These are phyloP conservation scores for Thoracochromis brauschi DNA, from an alignment of 2,113 vertebrate genomes.

Conservation along the genomic window DNA sequence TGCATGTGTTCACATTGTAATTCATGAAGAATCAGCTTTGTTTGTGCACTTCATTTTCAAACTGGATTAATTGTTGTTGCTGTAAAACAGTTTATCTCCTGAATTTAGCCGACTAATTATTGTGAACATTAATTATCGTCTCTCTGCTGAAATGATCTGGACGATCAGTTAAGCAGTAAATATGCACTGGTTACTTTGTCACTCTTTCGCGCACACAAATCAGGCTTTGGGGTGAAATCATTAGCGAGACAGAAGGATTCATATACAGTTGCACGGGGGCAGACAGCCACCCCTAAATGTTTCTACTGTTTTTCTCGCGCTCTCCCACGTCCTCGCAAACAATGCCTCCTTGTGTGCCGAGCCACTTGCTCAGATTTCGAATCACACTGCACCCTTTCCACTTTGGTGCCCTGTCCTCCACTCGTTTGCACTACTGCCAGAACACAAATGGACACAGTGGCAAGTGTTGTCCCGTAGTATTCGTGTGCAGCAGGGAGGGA, in stretches of 20 bases:
- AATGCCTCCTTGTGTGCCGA: slow-evolving; percentile 25
- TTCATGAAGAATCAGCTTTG: neutral
- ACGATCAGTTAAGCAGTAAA: slow-evolving; percentile 4
- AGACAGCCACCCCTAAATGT: slow-evolving; percentile 4
- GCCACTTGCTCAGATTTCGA: slow-evolving; percentile 6
- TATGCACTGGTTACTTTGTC: neutral
- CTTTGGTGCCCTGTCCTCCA: neutral
- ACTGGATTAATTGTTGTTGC: neutral
- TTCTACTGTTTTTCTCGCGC: slow-evolving; percentile 3
- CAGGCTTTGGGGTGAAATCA: neutral
- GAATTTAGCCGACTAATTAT: slow-evolving; percentile 2
- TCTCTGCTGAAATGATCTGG: slow-evolving; percentile 15
- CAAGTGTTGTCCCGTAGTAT: slow-evolving; percentile 3
- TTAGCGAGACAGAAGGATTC: neutral
- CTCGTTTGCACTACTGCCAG: neutral
- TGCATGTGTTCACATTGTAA: neutral
- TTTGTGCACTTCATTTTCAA: neutral
- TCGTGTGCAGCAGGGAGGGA: slow-evolving; percentile 36
- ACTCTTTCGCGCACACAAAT: neutral
- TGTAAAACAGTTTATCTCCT: neutral
- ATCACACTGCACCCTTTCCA: slow-evolving; percentile 6
- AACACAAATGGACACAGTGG: slow-evolving; percentile 10
- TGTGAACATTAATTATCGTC: neutral
- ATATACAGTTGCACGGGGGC: neutral
- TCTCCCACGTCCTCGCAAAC: slow-evolving; percentile 27